Percentiles rank a stretch among this genome's conserved stretches.
Conservation (phyloP, 30 jellyfish, hydroid and myxozoan genomes). For the Hydractinia echinata region DNA sequence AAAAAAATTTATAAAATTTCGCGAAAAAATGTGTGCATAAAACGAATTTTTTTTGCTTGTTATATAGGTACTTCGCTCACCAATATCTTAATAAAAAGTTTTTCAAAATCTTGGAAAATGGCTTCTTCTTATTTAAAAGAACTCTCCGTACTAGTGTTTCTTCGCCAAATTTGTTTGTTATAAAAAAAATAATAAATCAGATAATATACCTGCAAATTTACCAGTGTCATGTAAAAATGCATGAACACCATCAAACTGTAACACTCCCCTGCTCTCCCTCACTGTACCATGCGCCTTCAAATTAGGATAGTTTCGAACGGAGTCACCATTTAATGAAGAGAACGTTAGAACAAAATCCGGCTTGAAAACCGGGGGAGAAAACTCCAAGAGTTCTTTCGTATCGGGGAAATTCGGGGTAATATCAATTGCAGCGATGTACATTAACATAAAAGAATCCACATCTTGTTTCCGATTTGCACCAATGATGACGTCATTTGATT, state of each 20-base stretch:
- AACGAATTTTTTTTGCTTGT: no score
- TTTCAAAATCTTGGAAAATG: no score
- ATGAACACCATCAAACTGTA: slow-evolving; percentile 37
- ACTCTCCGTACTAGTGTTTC: no score
- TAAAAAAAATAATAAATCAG: background rate
- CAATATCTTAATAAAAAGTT: no score
- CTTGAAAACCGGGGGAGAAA: slow-evolving; percentile 37
- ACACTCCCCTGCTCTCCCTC: slow-evolving; percentile 44
- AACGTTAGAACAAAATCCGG: slow-evolving; percentile 17
- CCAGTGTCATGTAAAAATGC: slow-evolving; percentile 36
- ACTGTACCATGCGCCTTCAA: slow-evolving; percentile 32
- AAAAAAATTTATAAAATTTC: no score
- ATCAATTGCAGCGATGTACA: slow-evolving; percentile 34
- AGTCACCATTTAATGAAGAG: slow-evolving; percentile 11
- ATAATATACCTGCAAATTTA: slow-evolving; percentile 18
- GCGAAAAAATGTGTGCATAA: no score
- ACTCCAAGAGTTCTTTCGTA: slow-evolving; percentile 15
- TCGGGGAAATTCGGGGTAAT: slow-evolving; percentile 12
- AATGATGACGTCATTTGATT: background rate
- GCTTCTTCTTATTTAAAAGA: no score
- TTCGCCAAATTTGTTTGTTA: no score
- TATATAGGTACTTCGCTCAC: no score
- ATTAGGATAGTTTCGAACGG: slow-evolving; percentile 16
- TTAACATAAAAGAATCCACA: slow-evolving; percentile 23
- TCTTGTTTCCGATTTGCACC: slow-evolving; percentile 29